These are phyloP conservation scores for Coptodon rendalli DNA, from an alignment of 2,113 vertebrate genomes.

Conservation along the genomic window DNA sequence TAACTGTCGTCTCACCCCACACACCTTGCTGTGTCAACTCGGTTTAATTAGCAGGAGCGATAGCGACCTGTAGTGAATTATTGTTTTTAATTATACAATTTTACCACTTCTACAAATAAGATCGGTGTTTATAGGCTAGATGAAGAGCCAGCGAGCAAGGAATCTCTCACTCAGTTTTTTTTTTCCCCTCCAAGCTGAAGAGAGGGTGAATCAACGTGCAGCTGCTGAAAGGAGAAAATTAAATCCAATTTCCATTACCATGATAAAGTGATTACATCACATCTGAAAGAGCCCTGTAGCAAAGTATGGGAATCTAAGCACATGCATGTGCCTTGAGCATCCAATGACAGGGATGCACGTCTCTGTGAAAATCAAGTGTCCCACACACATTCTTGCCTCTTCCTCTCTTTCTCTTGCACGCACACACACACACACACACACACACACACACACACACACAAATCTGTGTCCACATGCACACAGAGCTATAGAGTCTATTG, in stretches of 20 bases:
- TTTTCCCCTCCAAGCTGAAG: constrained; percentile 29
- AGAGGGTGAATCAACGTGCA: constrained; percentile 28
- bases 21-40: constrained; percentile 47
- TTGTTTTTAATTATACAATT: constrained; percentile 69
- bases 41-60: constrained; percentile 55
- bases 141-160: constrained; percentile 34
- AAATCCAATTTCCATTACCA: constrained; percentile 56
- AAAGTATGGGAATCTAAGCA: constrained; percentile 30
- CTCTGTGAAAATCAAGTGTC: constrained; percentile 12
- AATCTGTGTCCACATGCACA: constrained; percentile 29
- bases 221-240: constrained; percentile 41
- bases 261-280: constrained; percentile 61
- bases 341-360: constrained; percentile 1
- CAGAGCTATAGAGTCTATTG: constrained; percentile 42
- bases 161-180: constrained; percentile 49
- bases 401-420: background rate
- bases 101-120: constrained; percentile 63
- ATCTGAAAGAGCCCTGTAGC: constrained; percentile 34
- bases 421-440: constrained; percentile 2
- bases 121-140: constrained; percentile 55
- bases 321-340: constrained; percentile 27
- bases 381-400: constrained; percentile 9
- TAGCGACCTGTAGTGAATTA: constrained; percentile 64
- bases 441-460: background rate
- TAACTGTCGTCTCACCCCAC: constrained; percentile 15